These are phyloP conservation scores for Drosophila saltans DNA, from an alignment of 1,140 invertebrate genomes.

Conservation along the genomic window DNA sequence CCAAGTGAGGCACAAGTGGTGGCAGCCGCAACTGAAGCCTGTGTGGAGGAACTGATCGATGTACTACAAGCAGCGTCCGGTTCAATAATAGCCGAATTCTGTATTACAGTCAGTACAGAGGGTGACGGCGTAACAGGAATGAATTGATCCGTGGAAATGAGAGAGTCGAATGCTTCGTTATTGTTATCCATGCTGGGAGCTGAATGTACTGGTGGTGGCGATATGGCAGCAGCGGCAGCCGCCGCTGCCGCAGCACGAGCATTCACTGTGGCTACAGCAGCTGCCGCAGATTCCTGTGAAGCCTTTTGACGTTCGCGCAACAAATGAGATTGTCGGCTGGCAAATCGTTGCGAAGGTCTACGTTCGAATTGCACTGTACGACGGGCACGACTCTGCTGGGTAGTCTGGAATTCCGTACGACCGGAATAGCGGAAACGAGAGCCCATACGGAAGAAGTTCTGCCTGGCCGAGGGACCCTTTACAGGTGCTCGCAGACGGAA, in stretches of 20 bases:
- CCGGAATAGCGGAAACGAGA: conserved; percentile 97
- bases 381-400: conserved; percentile 92
- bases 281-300: conserved; percentile 83
- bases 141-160: conserved; percentile 66
- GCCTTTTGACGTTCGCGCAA: conserved; percentile 89
- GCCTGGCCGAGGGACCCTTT: conserved; percentile 93
- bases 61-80: conserved; percentile 68
- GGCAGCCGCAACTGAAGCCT: conserved; percentile 45
- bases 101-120: conserved; percentile 79
- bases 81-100: conserved; percentile 77
- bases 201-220: conserved; percentile 39
- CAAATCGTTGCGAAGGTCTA: conserved; percentile 97
- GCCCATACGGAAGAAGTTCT: conserved; percentile 99
- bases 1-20: conserved; percentile 67
- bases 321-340: conserved; percentile 93
- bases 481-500: conserved; percentile 96
- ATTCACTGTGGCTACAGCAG: conserved; percentile 70
- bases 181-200: conserved; percentile 70
- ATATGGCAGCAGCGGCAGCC: conserved; percentile 70
- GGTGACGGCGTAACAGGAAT: conserved; percentile 75
- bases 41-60: conserved; percentile 71
- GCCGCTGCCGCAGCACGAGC: conserved; percentile 70
- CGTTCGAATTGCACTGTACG: conserved; percentile 97
- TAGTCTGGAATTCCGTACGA: conserved; percentile 98
- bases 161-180: conserved; percentile 72